A percentile compares a stretch with the other conserved stretches of the same genome.
Conservation (phyloP, 2,113 vertebrate genomes). For the Petaurus breviceps region DNA sequence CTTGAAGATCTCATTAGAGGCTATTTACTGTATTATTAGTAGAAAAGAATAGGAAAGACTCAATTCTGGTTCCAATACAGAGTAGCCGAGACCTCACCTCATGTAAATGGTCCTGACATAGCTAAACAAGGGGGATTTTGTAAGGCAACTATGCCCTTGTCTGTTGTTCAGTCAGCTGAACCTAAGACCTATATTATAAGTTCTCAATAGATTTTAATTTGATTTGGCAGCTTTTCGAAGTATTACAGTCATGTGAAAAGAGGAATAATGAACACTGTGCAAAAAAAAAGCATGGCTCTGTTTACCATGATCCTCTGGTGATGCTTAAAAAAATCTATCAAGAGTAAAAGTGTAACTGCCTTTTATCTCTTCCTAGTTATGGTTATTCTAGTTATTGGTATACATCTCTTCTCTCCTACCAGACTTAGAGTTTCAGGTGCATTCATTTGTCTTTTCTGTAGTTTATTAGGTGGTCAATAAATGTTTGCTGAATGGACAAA, state of each 20-base stretch:
- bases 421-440: background rate
- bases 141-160: slow-evolving; percentile 69
- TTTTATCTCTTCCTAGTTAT: background rate
- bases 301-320: slow-evolving; percentile 41
- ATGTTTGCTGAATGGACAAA: background rate
- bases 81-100: slow-evolving; percentile 57
- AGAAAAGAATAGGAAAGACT: slow-evolving; percentile 81
- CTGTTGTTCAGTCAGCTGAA: slow-evolving; percentile 75
- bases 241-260: slow-evolving; percentile 74
- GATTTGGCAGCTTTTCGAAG: slow-evolving; percentile 83
- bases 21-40: slow-evolving; percentile 80
- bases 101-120: slow-evolving; percentile 32
- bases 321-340: background rate
- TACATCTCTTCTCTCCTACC: background rate
- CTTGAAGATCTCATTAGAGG: slow-evolving; percentile 69
- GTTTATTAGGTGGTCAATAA: background rate
- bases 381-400: background rate
- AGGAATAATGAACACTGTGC: slow-evolving; percentile 74
- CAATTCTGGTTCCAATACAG: slow-evolving; percentile 72
- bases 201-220: slow-evolving; percentile 85
- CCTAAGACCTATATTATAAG: slow-evolving; percentile 78
- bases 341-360: background rate
- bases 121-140: slow-evolving; percentile 80
- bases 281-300: slow-evolving; percentile 68
- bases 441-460: background rate